Percentiles rank a stretch among this genome's conserved stretches.
These are phyloP conservation scores for Halcyon malimbica DNA, from an alignment of 2,113 vertebrate species.

Conservation along the genomic window DNA sequence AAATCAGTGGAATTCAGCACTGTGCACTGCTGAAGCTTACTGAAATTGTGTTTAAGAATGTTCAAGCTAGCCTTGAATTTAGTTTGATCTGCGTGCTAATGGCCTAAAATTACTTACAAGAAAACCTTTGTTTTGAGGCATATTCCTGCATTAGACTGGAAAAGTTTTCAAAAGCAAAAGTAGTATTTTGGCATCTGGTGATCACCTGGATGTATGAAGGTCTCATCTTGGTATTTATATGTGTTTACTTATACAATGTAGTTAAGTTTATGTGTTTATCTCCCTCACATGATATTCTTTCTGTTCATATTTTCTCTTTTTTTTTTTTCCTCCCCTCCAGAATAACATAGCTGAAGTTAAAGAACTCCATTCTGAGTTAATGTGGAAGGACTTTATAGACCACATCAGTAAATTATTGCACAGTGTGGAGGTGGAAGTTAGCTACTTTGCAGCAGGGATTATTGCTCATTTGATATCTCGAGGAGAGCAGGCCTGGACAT, in stretches of 20 bases:
- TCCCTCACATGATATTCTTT: background rate
- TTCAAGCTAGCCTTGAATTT: background rate
- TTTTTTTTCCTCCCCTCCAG: slow-evolving; percentile 57
- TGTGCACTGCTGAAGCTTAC: background rate
- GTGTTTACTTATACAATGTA: background rate
- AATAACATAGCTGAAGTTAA: slow-evolving; percentile 99
- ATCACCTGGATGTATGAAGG: background rate
- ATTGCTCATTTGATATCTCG: slow-evolving; percentile 96
- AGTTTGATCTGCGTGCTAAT: background rate
- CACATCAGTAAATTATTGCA: slow-evolving; percentile 93
- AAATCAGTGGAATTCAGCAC: background rate
- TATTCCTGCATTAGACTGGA: background rate
- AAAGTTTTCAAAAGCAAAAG: background rate
- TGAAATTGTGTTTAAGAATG: background rate
- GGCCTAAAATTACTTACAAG: background rate
- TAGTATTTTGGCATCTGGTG: background rate
- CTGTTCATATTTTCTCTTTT: background rate
- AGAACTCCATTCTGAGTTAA: slow-evolving; percentile 93
- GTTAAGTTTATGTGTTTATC: background rate
- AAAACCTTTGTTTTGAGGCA: background rate
- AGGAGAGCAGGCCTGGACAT: slow-evolving; percentile 91
- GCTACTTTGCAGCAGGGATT: slow-evolving; percentile 97
- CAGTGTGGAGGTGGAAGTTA: slow-evolving; percentile 96
- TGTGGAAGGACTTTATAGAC: slow-evolving; percentile 96
- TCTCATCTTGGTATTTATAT: background rate